A percentile compares a stretch with the other conserved stretches of the same genome.
Evolutionary conservation across 2,113 vertebrate species (phyloP).

Genomic region (Thalassarche chlororhynchos): DNA sequence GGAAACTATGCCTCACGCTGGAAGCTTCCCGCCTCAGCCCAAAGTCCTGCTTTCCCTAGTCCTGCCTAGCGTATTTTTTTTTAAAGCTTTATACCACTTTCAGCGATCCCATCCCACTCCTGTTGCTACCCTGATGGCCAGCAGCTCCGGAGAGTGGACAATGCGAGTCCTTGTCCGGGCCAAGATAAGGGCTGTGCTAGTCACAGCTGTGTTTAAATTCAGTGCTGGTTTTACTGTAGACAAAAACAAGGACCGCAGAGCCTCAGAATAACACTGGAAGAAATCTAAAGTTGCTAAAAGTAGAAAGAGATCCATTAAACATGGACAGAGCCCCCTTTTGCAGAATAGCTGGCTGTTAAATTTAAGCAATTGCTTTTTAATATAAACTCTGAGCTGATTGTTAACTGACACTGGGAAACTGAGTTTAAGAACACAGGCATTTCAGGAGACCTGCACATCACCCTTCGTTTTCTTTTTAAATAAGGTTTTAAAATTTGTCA

Average conservation of each 20-base stretch:
- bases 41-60: background rate
- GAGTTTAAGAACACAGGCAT: background rate
- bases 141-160: background rate
- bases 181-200: background rate
- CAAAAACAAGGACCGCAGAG: background rate
- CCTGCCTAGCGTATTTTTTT: background rate
- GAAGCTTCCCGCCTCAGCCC: background rate
- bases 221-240: background rate
- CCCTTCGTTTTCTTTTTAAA: background rate
- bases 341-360: background rate
- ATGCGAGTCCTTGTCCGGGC: fast-evolving
- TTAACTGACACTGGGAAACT: background rate
- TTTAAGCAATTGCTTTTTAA: background rate
- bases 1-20: background rate
- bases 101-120: fast-evolving
- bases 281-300: background rate
- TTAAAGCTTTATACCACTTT: background rate
- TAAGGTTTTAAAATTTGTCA: background rate
- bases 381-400: background rate
- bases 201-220: background rate
- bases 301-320: background rate
- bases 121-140: fast-evolving
- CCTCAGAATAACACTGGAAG: background rate
- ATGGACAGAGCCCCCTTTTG: background rate
- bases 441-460: background rate